Percentiles rank a stretch among this genome's conserved stretches.
phyloP scores from a whole-genome alignment of 2,113 vertebrate species.

The Cariama cristata region DNA sequence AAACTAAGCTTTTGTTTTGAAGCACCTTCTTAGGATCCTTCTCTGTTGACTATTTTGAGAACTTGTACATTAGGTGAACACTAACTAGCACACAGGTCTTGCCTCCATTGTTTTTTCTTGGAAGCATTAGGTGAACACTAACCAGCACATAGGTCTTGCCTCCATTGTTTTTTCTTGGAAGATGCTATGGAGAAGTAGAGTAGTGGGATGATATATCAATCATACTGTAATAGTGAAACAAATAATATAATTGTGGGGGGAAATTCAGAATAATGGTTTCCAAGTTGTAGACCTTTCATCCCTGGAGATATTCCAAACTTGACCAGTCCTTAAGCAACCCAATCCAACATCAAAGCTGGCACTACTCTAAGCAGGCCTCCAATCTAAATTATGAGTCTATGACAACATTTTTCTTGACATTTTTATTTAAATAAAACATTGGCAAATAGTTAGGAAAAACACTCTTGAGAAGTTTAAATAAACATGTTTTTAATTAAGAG shows the following conservation, averaged over 20 bases:
- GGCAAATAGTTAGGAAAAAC: background rate
- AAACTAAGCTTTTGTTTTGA: background rate
- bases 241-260: background rate
- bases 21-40: background rate
- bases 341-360: background rate
- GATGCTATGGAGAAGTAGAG: background rate
- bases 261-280: background rate
- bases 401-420: background rate
- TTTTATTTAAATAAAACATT: background rate
- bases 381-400: background rate
- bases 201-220: fast-evolving
- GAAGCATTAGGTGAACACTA: background rate
- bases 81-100: background rate
- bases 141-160: background rate
- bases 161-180: background rate
- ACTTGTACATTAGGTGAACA: background rate
- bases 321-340: background rate
- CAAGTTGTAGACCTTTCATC: background rate
- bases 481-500: background rate
- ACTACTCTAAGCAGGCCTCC: background rate
- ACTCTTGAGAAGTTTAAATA: background rate
- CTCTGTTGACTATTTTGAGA: background rate
- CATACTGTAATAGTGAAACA: background rate
- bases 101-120: background rate
- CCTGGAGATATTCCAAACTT: background rate